Evolutionary conservation across 2,797 vertebrate genomes (phyloP).

Genomic region (Macropodus opercularis): DNA sequence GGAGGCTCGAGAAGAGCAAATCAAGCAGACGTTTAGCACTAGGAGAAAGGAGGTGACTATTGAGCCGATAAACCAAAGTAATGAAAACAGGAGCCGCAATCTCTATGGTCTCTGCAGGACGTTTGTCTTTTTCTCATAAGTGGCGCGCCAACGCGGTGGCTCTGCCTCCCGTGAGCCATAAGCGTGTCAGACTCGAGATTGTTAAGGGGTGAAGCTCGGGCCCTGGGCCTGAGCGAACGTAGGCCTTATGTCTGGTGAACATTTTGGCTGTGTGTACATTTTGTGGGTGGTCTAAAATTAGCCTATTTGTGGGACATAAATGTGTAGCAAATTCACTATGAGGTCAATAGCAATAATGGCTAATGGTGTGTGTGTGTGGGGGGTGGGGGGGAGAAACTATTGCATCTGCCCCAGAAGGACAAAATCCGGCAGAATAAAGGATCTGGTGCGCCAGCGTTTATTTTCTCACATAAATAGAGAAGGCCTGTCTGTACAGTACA

Average conservation of each 20-base stretch:
- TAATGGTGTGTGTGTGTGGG: constrained; percentile 32
- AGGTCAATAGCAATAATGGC: constrained; percentile 64
- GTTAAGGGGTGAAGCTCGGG: constrained; percentile 61
- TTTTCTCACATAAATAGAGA: constrained; percentile 74
- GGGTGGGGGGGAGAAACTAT: too few relatives aligned
- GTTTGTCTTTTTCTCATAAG: constrained; percentile 82
- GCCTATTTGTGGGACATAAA: constrained; percentile 47
- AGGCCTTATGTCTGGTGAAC: constrained; percentile 46
- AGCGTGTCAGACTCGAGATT: constrained; percentile 64
- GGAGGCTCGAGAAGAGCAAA: constrained; percentile 69
- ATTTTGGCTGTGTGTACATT: constrained; percentile 50
- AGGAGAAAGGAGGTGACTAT: constrained; percentile 85
- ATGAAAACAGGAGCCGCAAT: constrained; percentile 87
- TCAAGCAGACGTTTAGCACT: constrained; percentile 75
- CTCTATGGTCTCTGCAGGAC: constrained; percentile 72
- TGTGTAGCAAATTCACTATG: constrained; percentile 49
- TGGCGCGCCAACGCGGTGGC: constrained; percentile 53
- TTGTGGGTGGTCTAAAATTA: constrained; percentile 67
- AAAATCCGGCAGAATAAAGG: constrained; percentile 55
- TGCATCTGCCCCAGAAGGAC: constrained; percentile 41
- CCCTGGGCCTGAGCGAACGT: constrained; percentile 52
- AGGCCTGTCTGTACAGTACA: constrained; percentile 58
- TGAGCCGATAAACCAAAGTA: constrained; percentile 87
- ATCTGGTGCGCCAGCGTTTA: constrained; percentile 57
- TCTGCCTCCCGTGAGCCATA: constrained; percentile 68